These are phyloP conservation scores for Tyrannus savana DNA, from an alignment of 2,113 vertebrate species.

Conservation along the genomic window DNA sequence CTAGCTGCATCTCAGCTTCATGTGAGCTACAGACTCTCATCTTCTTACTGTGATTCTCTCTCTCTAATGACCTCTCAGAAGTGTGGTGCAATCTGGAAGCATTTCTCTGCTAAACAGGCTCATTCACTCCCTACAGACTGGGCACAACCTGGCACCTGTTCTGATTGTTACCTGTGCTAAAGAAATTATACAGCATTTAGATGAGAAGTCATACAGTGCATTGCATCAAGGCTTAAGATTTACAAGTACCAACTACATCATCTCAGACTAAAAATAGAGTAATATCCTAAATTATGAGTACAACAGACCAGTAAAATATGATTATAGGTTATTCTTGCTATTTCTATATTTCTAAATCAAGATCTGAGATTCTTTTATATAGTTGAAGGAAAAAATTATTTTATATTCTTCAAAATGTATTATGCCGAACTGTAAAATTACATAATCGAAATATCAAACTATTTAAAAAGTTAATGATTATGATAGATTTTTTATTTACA, in stretches of 20 bases:
- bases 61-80: neutral
- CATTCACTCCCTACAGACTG: neutral
- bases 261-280: neutral
- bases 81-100: rapidly evolving
- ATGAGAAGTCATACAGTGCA: neutral
- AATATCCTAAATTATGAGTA: neutral
- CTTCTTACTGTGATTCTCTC: neutral
- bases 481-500: neutral
- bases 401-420: neutral
- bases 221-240: neutral
- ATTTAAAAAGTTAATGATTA: neutral
- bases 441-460: neutral
- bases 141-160: neutral
- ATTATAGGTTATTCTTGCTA: neutral
- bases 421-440: neutral
- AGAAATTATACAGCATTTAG: neutral
- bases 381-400: neutral
- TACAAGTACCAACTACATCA: neutral
- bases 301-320: neutral
- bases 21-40: neutral
- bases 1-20: neutral
- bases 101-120: neutral
- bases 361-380: neutral
- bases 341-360: neutral
- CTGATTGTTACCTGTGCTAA: neutral